Conservation (phyloP, 2,113 vertebrate species). For the Heloderma charlesbogerti region DNA sequence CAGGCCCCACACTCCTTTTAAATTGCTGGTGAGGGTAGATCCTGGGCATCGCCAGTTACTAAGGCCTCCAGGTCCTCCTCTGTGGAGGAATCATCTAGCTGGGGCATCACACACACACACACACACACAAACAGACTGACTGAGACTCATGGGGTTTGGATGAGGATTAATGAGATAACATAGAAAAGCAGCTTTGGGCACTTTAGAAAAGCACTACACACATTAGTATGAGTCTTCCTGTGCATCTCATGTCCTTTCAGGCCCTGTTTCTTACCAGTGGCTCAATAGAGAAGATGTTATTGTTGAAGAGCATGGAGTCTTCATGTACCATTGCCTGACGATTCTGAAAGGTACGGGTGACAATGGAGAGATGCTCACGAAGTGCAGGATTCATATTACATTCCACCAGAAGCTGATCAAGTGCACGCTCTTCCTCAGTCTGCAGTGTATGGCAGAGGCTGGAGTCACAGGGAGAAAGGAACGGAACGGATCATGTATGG, state of each 20-base stretch:
- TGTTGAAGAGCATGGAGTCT: conserved; percentile 70
- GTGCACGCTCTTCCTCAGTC: conserved; percentile 64
- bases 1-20: too few species aligned
- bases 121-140: too few species aligned
- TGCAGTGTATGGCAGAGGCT: conserved; percentile 74
- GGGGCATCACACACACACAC: too few species aligned
- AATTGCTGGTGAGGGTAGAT: too few species aligned
- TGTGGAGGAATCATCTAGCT: too few species aligned
- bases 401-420: conserved; percentile 71
- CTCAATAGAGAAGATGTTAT: conserved; percentile 76
- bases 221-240: too few species aligned
- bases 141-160: too few species aligned
- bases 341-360: conserved; percentile 74
- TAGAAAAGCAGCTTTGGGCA: not conserved
- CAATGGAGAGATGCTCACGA: conserved; percentile 68
- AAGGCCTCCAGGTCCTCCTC: too few species aligned
- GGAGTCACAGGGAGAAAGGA: conserved; percentile 30
- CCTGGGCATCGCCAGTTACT: too few species aligned
- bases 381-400: conserved; percentile 68
- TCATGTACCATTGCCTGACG: conserved; percentile 60
- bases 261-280: conserved; percentile 77
- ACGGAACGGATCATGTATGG: not conserved
- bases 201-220: not conserved
- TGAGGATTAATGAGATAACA: not conserved
- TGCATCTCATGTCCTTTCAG: too few species aligned